Percentiles rank a stretch among this genome's conserved stretches.
Conservation (phyloP, 2,888 invertebrate species). For the Cryptus viduatorius region DNA sequence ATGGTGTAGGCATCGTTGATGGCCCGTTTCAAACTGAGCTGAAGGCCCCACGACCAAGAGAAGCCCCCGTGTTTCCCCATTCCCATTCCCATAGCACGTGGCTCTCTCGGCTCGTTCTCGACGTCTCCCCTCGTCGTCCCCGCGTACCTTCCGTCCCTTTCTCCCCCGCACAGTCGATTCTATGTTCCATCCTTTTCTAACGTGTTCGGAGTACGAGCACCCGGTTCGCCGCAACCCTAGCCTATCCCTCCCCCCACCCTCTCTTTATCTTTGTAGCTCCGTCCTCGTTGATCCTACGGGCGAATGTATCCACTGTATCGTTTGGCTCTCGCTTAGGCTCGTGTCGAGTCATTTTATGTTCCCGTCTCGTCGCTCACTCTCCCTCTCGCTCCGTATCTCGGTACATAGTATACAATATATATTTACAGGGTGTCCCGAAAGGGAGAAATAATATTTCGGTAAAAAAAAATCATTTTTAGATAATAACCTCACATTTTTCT, state of each 20-base stretch:
- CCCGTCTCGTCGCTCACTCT: conserved; percentile 53
- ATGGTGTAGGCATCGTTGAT: conserved; percentile 83
- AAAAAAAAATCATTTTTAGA: background rate
- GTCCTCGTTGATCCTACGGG: conserved; percentile 42
- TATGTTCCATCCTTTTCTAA: conserved; percentile 31
- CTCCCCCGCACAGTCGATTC: conserved; percentile 24
- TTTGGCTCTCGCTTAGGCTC: conserved; percentile 40
- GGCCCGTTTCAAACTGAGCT: conserved; percentile 83
- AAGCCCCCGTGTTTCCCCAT: conserved; percentile 77
- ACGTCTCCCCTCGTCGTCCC: conserved; percentile 63
- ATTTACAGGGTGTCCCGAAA: conserved; percentile 47
- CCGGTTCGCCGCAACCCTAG: conserved; percentile 64
- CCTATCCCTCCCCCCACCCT: conserved; percentile 30
- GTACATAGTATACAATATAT: conserved; percentile 51
- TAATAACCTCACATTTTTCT: background rate
- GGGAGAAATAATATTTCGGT: background rate
- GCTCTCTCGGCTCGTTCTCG: conserved; percentile 71
- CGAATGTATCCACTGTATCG: conserved; percentile 27
- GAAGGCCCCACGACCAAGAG: conserved; percentile 70
- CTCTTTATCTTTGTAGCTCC: conserved; percentile 53
- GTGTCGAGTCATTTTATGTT: conserved; percentile 62
- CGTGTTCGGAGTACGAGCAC: conserved; percentile 53
- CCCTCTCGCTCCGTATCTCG: conserved; percentile 49
- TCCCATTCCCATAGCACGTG: conserved; percentile 83
- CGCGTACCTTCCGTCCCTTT: conserved; percentile 60